These are phyloP conservation scores for Megalops cyprinoides DNA, from an alignment of 2,797 vertebrate genomes.

Conservation along the genomic window DNA sequence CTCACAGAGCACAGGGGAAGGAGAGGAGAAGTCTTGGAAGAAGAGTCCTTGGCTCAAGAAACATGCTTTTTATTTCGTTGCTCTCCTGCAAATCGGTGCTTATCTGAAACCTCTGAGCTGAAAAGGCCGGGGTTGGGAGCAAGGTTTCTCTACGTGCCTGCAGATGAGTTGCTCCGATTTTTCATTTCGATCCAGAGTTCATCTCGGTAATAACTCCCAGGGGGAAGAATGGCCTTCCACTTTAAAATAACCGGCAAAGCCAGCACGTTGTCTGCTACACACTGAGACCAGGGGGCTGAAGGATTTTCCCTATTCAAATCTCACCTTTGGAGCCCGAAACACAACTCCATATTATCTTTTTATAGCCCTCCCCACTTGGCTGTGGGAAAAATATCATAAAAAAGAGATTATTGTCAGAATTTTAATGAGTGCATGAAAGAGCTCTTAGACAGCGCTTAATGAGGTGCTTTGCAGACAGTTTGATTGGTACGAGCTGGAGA, in stretches of 20 bases:
- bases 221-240: constrained; percentile 32
- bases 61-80: too few relatives aligned
- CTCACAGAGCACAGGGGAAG: too few relatives aligned
- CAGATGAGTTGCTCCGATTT: constrained; percentile 23
- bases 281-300: background rate
- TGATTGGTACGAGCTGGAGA: constrained; percentile 7
- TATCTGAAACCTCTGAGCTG: background rate
- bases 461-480: constrained; percentile 1
- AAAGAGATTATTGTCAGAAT: constrained; percentile 28
- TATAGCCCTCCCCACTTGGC: constrained; percentile 20
- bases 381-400: constrained; percentile 30
- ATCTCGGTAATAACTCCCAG: constrained; percentile 33
- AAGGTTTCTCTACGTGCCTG: background rate
- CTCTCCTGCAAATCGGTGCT: background rate
- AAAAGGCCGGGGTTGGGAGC: background rate
- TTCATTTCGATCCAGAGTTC: constrained; percentile 30
- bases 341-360: background rate
- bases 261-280: background rate
- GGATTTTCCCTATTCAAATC: background rate
- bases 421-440: constrained; percentile 25
- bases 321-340: background rate
- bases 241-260: background rate
- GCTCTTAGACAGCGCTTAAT: constrained; percentile 24
- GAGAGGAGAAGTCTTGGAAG: too few relatives aligned
- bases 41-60: too few relatives aligned